These are phyloP conservation scores for Dendrocopos noguchii DNA, from an alignment of 2,113 vertebrate species.

Conservation along the genomic window DNA sequence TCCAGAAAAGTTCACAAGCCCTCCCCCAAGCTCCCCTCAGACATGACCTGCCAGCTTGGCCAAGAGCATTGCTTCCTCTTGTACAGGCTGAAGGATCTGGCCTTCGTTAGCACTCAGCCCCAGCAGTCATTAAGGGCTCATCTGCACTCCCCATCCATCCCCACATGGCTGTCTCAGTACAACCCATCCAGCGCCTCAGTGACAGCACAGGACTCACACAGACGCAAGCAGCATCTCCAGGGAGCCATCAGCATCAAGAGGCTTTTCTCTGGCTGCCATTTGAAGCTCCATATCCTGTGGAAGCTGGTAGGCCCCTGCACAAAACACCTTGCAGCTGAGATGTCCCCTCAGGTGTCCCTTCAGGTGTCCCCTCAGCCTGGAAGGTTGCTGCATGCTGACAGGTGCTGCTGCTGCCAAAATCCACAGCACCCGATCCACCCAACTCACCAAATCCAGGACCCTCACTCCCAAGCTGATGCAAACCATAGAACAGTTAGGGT, in stretches of 20 bases:
- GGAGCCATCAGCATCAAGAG: neutral
- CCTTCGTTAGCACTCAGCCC: neutral
- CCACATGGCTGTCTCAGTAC: rapidly evolving
- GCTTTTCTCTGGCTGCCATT: neutral
- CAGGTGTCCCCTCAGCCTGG: neutral
- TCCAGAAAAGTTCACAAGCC: neutral
- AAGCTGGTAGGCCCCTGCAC: neutral
- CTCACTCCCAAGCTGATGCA: neutral
- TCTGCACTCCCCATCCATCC: neutral
- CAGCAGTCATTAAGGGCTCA: neutral
- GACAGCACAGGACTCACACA: neutral
- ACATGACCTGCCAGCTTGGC: neutral
- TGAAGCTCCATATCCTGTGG: neutral
- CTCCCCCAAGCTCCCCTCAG: neutral
- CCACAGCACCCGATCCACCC: neutral
- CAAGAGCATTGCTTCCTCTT: neutral
- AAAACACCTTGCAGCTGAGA: rapidly evolving
- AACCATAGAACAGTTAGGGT: neutral
- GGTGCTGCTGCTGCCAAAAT: neutral
- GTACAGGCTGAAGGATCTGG: neutral
- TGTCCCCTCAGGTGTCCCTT: neutral
- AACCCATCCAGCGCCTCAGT: rapidly evolving
- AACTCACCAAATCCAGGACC: neutral
- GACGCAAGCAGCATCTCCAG: neutral
- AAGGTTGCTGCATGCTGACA: neutral